Base-by-base conservation (phyloP, 2,888 invertebrate species). In the Eupithecia tripunctaria region DNA sequence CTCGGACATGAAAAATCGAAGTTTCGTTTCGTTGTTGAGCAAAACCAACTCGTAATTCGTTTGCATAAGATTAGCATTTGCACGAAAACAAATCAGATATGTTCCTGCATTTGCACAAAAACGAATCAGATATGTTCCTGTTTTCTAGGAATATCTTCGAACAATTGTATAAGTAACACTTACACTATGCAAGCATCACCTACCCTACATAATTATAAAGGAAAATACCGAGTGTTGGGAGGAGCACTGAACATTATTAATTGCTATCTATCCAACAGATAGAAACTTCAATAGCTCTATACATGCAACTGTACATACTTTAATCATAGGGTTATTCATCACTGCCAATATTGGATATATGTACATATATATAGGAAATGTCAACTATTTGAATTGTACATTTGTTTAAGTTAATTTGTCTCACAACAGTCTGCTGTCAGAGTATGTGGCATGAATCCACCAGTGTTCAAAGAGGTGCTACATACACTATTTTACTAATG, bases 391-490 rank as follows among this genome's bases (percentile, higher is more conserved):
- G 21, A 41, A 29, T 10, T 66, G 18, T 66, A 32, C 7, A 29
- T 60, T 60, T 29, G 15, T 14, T 10, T 29, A 8, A 7, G 0
- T 60, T 29, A 15, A 29, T 59, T 59, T 56, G 14, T 27, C 59
- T 27, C 15, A 27, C 21, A 18, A 25, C 25, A 41, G 41, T 41
- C 38, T 29, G 29, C 59, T 65, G 25, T n/a, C n/a, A n/a, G n/a
- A n/a, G n/a, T 21, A 21, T 43, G 68, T 72, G 72, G 73, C 67
- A 67, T 27, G 29, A 18, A 25, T 43, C 59, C 60, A 69, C 68
- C 41, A 70, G 79, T 79, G 76, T 78, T 79, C 79, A 80, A 70
- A 69, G 75, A 74, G 79, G 79, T 81, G 80, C 79, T 80, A 78
- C 75, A 70, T 72, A 72, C n/a, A 59, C 69, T 72, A 66, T 68